Base-by-base conservation (phyloP, 1,140 invertebrate genomes). In the Triops longicaudatus region DNA sequence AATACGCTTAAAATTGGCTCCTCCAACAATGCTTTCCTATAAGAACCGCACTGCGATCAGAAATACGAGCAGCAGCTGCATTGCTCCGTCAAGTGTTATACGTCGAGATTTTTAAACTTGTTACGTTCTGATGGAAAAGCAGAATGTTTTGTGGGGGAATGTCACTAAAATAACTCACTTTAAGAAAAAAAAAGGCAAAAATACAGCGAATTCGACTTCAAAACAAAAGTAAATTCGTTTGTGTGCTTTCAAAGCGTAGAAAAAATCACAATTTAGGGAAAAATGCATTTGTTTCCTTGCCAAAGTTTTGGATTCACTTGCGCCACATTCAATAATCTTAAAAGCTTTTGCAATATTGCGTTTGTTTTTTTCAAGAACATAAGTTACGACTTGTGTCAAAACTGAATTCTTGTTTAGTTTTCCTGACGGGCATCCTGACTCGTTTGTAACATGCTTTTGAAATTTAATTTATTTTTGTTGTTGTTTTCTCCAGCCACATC, bases 401-500 rank as follows among this genome's bases (percentile, higher is more conserved):
- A 37, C 2, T 37, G 2, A 37, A 7, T 37, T 37, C 7, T 37
- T 7, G 31, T 4, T 37, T 2, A 4, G 31, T 37, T 37, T 7
- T 37, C n/a, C 43, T 44, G 43, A 44, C 43, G 43, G n/a, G n/a
- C n/a, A n/a, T 44, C 17, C 43, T 9, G 43, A 12, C 17, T 44
- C 43, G 11, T 44, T 1, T 44, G 17, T 44, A 12, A n/a, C n/a
- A n/a, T n/a, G n/a, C n/a, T 44, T 5, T 11, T 44, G 43, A 17
- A 44, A 44, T 44, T 44, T 44, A n/a, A n/a, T n/a, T n/a, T 63
- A 14, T 31, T 73, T 31, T 44, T 11, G n/a, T 42, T 42, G 4
- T 72, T 74, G 27, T 43, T 76, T 81, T 88, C n/a, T n/a, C 28
- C 85, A 91, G 90, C 87, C 76, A 88, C 89, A 43, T 88, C 88